Conservation (phyloP, 2,888 invertebrate genomes). For the Cephonodes hylas region DNA sequence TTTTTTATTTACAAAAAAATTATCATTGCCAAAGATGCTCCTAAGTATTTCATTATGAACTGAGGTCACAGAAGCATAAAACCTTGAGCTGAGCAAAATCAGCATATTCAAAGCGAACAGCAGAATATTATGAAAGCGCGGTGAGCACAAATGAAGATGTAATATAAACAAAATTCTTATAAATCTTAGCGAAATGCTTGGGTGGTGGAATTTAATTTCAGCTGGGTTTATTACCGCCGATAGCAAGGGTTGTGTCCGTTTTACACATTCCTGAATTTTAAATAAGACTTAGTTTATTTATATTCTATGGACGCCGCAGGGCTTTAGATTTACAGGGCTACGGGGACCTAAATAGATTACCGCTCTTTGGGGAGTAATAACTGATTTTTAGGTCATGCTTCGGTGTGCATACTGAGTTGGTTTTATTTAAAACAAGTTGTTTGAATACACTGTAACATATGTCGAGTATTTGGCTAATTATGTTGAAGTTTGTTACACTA, state of each 20-base stretch:
- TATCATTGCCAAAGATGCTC: too few species aligned
- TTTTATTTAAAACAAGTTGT: neutral
- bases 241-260: neutral
- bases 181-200: neutral
- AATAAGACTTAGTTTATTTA: neutral
- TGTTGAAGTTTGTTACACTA: too few species aligned
- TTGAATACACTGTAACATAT: too few species aligned
- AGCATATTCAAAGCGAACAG: neutral
- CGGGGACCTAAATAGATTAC: neutral
- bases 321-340: neutral
- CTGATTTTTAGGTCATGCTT: neutral
- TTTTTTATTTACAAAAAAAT: too few species aligned
- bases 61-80: too few species aligned
- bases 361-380: neutral
- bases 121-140: neutral
- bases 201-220: neutral
- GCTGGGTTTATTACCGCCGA: neutral
- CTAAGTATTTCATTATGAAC: too few species aligned
- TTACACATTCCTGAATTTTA: conserved; percentile 4
- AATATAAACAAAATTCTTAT: neutral
- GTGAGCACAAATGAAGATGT: conserved; percentile 1
- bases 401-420: neutral
- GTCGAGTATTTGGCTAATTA: too few species aligned
- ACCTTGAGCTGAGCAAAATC: too few species aligned
- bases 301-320: neutral